A percentile compares a stretch with the other conserved stretches of the same genome.
phyloP scores from a whole-genome alignment of 2,888 invertebrate species.

The Coleophora flavipennella region DNA sequence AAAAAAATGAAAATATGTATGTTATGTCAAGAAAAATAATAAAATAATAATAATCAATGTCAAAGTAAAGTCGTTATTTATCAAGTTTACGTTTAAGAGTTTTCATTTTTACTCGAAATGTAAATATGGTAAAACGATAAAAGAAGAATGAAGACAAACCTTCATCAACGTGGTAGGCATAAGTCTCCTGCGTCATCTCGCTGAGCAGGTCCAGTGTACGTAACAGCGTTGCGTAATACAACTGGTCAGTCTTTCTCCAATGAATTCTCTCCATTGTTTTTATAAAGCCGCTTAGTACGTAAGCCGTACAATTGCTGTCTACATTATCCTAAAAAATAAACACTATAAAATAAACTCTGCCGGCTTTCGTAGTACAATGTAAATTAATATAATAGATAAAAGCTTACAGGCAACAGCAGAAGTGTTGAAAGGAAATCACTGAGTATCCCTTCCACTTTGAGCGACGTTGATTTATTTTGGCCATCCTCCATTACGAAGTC shows the following conservation, averaged over 20 bases:
- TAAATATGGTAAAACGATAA: too few relatives aligned
- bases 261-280: conserved; percentile 84
- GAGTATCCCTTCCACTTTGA: conserved; percentile 78
- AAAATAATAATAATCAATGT: too few relatives aligned
- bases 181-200: conserved; percentile 84
- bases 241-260: conserved; percentile 78
- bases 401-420: conserved; percentile 83
- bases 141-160: conserved; percentile 50
- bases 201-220: conserved; percentile 85
- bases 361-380: too few relatives aligned
- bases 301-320: conserved; percentile 85
- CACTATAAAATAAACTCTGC: not conserved
- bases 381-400: not conserved
- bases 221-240: conserved; percentile 80
- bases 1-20: too few relatives aligned
- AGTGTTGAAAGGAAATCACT: conserved; percentile 87
- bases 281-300: conserved; percentile 83
- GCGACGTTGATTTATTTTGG: conserved; percentile 80
- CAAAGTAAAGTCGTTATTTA: too few relatives aligned
- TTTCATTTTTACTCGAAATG: too few relatives aligned
- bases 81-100: too few relatives aligned
- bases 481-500: conserved; percentile 80
- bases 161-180: conserved; percentile 89
- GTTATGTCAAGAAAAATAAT: too few relatives aligned
- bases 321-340: conserved; percentile 81